phyloP scores from a whole-genome alignment of 2,888 invertebrate genomes.

The Spilosoma lubricipeda region DNA sequence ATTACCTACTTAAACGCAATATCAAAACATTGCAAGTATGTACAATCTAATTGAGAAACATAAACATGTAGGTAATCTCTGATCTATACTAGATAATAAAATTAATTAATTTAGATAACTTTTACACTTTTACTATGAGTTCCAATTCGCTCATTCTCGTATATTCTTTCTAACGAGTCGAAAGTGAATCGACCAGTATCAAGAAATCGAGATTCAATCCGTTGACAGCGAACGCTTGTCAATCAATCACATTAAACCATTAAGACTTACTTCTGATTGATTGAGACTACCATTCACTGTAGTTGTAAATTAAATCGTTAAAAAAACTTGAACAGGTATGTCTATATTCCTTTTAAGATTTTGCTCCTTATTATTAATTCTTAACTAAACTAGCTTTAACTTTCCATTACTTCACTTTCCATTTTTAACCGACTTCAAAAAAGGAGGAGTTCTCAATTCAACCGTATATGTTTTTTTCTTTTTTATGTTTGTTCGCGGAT shows the following conservation, averaged over 20 bases:
- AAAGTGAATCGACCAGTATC: constrained; percentile 23
- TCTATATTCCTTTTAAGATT: neutral
- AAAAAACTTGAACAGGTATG: neutral
- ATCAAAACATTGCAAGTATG: neutral
- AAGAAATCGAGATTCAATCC: constrained; percentile 11
- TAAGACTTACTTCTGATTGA: constrained; percentile 6
- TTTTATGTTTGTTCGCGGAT: too few relatives aligned
- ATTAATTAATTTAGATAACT: neutral
- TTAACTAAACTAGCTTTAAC: neutral
- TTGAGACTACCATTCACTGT: constrained; percentile 3
- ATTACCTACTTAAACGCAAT: too few relatives aligned
- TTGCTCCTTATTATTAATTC: neutral
- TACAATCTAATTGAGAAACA: neutral
- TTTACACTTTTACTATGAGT: neutral
- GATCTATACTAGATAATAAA: neutral
- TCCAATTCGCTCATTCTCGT: neutral
- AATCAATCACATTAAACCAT: constrained; percentile 22
- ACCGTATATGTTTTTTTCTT: too few relatives aligned
- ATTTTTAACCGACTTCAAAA: too few relatives aligned
- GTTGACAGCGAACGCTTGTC: constrained; percentile 18
- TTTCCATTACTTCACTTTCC: neutral
- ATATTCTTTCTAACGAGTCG: constrained; percentile 12
- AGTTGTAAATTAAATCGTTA: neutral
- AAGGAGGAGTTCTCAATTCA: too few relatives aligned
- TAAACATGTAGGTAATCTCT: neutral